Percentiles rank a stretch among this genome's conserved stretches.
phyloP scores from a whole-genome alignment of 2,888 invertebrate genomes.

The Blastobasis lacticolella region DNA sequence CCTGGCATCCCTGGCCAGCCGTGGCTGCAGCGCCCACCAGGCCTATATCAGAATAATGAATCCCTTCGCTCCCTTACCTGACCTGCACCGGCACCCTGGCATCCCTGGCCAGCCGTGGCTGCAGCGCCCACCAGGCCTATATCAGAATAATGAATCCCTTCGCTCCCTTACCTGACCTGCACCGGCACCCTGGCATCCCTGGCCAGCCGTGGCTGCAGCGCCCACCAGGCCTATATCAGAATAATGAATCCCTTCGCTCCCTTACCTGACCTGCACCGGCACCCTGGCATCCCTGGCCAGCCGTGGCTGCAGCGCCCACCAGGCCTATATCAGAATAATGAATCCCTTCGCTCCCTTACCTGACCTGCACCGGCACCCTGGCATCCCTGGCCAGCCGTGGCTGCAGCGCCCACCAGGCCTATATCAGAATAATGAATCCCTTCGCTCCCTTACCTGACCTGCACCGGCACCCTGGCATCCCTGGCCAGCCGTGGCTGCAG shows the following conservation, averaged over 20 bases:
- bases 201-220: conserved; percentile 78
- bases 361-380: conserved; percentile 71
- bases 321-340: too few relatives aligned
- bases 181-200: conserved; percentile 76
- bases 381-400: conserved; percentile 78
- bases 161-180: conserved; percentile 70
- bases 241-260: too few relatives aligned
- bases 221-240: conserved; percentile 87
- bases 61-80: too few relatives aligned
- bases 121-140: conserved; percentile 84
- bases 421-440: too few relatives aligned
- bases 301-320: conserved; percentile 80
- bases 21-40: conserved; percentile 82
- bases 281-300: conserved; percentile 77
- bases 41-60: too few relatives aligned
- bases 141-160: too few relatives aligned
- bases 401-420: conserved; percentile 83
- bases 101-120: conserved; percentile 78
- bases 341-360: too few relatives aligned
- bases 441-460: conserved; percentile 72
- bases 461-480: conserved; percentile 75
- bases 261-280: conserved; percentile 70
- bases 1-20: conserved; percentile 78
- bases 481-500: conserved; percentile 77
- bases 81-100: conserved; percentile 71